phyloP scores from a whole-genome alignment of 2,888 invertebrate species.

The Apodemia hepburni region DNA sequence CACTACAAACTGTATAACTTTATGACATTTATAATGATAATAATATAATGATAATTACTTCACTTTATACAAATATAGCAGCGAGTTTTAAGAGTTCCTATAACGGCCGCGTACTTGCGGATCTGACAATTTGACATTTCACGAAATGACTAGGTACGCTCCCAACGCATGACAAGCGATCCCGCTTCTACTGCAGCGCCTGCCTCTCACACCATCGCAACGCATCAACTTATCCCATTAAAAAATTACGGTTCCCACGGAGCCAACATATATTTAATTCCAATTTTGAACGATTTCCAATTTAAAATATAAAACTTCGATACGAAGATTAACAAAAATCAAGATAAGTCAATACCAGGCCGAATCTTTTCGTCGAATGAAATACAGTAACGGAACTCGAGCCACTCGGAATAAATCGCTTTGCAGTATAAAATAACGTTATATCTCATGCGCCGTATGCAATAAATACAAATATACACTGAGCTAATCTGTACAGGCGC shows the following conservation, averaged over 20 bases:
- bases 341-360: conserved; percentile 40
- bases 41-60: conserved; percentile 76
- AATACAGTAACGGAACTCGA: conserved; percentile 75
- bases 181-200: conserved; percentile 44
- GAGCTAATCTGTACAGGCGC: conserved; percentile 62
- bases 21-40: conserved; percentile 74
- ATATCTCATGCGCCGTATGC: conserved; percentile 53
- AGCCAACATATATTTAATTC: conserved; percentile 45
- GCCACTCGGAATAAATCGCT: conserved; percentile 71
- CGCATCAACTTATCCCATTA: conserved; percentile 62
- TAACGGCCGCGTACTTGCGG: conserved; percentile 78
- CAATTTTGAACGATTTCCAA: conserved; percentile 55
- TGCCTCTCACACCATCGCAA: conserved; percentile 42
- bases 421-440: conserved; percentile 50
- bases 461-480: conserved; percentile 63
- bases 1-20: conserved; percentile 72
- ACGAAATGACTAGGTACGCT: conserved; percentile 79
- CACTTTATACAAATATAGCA: conserved; percentile 86
- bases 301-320: conserved; percentile 34
- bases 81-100: conserved; percentile 89
- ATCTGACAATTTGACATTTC: conserved; percentile 77
- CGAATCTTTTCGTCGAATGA: conserved; percentile 61
- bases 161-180: conserved; percentile 44
- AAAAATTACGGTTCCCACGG: conserved; percentile 41
- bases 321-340: conserved; percentile 34